Evolutionary conservation across 1,140 invertebrate genomes (phyloP), one percentile per base, ranked within the genome.

Genomic region (Drosophila sturtevanti): DNA sequence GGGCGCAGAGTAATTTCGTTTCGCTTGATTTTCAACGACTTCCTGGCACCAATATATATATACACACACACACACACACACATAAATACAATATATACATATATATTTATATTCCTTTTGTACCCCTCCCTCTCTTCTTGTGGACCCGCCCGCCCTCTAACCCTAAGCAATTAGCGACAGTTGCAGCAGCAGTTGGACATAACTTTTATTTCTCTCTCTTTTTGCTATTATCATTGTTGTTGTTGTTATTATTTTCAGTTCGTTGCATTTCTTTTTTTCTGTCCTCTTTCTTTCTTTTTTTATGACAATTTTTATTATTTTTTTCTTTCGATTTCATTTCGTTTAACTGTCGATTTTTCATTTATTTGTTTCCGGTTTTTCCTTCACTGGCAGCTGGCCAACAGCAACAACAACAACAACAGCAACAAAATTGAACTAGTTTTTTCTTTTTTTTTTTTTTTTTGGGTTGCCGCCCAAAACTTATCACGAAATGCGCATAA

Each of bases 21-120:
- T 82, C 82, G 82, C 82, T 86, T 86, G 82, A 86, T 86, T 86
- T 81, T 89, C 71, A 86, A 86, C 84, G 70, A 86, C 82, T 86
- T 86, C 84, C 82, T 86, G 82, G 62, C 75, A 72, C 68, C 78
- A 68, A 67, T 70, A 74, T 16, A 44, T 16, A 48, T 1, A 21
- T 10, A 48, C 2, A 48, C 41, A 48, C 16, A 44, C 38, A 44
- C 14, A 44, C 41, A 41, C 0, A 18, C 7, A 44, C 1, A 35
- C 34, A 35, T 7, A 24, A 3, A 34, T 10, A 34, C 31, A 34
- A 5, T 16, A 1, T 44, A 37, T 77, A 59, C 60, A 80, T 59
- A 63, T 59, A 16, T 16, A 34, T 24, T 14, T 21, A n/a, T 22
- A 7, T 22, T 27, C 31, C 51, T 60, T 9, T 60, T 5, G 31